These are phyloP conservation scores for Watsonalla binaria DNA, from an alignment of 2,888 invertebrate species.

Conservation along the genomic window DNA sequence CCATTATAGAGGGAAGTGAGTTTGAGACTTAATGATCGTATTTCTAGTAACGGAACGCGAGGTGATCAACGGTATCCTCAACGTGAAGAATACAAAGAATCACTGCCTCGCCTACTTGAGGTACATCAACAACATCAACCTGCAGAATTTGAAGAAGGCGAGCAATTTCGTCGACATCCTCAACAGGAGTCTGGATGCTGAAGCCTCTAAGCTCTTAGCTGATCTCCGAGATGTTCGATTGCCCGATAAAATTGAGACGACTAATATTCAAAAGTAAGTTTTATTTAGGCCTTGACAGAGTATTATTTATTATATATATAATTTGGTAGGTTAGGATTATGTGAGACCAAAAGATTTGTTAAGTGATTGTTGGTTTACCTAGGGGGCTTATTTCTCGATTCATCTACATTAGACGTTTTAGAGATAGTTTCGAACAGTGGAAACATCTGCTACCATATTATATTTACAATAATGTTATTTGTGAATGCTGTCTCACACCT, in stretches of 20 bases:
- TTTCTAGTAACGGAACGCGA: constrained; percentile 96
- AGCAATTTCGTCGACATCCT: constrained; percentile 97
- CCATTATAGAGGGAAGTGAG: too few relatives aligned
- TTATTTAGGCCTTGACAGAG: not conserved
- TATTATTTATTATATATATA: too few relatives aligned
- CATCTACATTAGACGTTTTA: too few relatives aligned
- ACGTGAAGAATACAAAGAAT: constrained; percentile 95
- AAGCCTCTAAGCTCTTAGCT: constrained; percentile 92
- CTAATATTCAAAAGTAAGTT: constrained; percentile 90
- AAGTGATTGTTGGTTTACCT: too few relatives aligned
- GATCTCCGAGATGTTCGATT: constrained; percentile 94
- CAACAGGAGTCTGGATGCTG: constrained; percentile 93
- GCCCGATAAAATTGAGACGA: constrained; percentile 91
- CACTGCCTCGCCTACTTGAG: constrained; percentile 96
- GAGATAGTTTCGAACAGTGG: too few relatives aligned
- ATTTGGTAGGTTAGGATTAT: too few relatives aligned
- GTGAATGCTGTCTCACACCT: too few relatives aligned
- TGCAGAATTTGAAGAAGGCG: constrained; percentile 96
- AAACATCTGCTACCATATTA: too few relatives aligned
- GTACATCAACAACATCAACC: constrained; percentile 98
- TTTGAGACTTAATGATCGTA: too few relatives aligned
- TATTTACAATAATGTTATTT: too few relatives aligned
- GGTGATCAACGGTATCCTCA: constrained; percentile 96
- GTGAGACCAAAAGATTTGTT: too few relatives aligned
- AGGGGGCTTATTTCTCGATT: too few relatives aligned